Base-by-base conservation (phyloP, 2,113 vertebrate species). In the Elephas maximus region DNA sequence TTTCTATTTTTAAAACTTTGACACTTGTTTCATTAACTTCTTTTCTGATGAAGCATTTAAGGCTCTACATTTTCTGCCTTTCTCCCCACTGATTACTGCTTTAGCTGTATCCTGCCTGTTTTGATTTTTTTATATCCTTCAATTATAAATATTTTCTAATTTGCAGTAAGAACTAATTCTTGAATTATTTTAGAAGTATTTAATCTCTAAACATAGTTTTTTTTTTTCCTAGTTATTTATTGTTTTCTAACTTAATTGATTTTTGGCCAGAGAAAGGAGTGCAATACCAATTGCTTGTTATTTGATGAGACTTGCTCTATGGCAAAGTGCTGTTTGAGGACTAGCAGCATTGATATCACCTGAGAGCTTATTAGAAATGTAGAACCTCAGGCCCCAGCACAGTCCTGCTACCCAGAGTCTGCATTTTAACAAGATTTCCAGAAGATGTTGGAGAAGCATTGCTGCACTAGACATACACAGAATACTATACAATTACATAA, bases 131-230 rank as follows among this genome's bases (percentile, higher is more conserved):
- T 28, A 30, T 44, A 57, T 82, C 37, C 89, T 44, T 41, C 51
- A 91, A 17, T 71, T 44, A 45, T 73, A 30, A 80, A 53, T 44
- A 10, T 81, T 93, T 73, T 81, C 51, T 60, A 78, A 93, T 95
- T 71, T 77, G 77, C 41, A 78, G 48, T 60, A 20, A 60, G 33
- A 78, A 77, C 15, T 48, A 33, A 62, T 71, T 1, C 85, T 83
- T 69, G 33, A 81, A n/a, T 80, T 87, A 83, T 4, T 78, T 90
- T 90, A 26, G 76, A 41, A 76, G 30, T 89, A 82, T 88, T 87
- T 87, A 53, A 87, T 81, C 65, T 92, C 45, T 60, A 57, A 65
- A 17, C 23, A 15, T 62, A 9, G 24, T 37, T 5, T 5, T 62
- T 90, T 37, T 37, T 37, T 37, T 89, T 18, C 37, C 6, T 83